Evolutionary conservation across 2,888 invertebrate species (phyloP).

Genomic region (Eupithecia pulchellata): DNA sequence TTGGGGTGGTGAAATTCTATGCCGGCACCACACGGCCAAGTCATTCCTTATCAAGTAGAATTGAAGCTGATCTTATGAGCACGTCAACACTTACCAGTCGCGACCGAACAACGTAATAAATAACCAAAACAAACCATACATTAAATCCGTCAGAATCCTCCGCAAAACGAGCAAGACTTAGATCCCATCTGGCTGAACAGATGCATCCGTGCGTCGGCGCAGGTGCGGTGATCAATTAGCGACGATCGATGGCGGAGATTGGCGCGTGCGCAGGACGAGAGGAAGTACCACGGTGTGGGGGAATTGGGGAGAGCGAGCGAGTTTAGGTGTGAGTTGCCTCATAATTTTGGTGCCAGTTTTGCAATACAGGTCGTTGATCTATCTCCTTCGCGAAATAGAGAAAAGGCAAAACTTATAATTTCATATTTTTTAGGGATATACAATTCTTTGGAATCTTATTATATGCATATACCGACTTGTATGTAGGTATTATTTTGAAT

Average conservation of each 20-base stretch:
- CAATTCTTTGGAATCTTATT: too few species aligned
- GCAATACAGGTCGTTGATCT: too few species aligned
- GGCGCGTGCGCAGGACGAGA: slow-evolving; percentile 59
- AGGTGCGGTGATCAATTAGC: slow-evolving; percentile 80
- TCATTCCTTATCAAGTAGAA: neutral
- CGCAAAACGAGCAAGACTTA: slow-evolving; percentile 20
- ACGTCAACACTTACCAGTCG: neutral
- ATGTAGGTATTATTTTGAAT: too few species aligned
- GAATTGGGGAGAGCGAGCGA: slow-evolving; percentile 9
- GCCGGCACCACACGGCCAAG: too few species aligned
- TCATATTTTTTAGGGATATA: too few species aligned
- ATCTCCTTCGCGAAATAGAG: too few species aligned
- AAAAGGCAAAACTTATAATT: too few species aligned
- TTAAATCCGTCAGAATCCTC: slow-evolving; percentile 19
- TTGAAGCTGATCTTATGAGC: neutral
- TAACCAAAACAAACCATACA: slow-evolving; percentile 22
- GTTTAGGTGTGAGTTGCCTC: neutral
- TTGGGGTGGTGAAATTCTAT: too few species aligned
- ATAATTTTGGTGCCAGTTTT: too few species aligned
- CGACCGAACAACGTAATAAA: neutral
- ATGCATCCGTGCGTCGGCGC: slow-evolving; percentile 45
- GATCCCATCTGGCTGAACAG: slow-evolving; percentile 34
- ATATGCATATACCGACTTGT: too few species aligned
- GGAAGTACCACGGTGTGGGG: slow-evolving; percentile 28
- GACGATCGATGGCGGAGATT: slow-evolving; percentile 73